Evolutionary conservation across 92 coral and sea anemone species (phyloP).

Genomic region (Zoanthus gigantus): DNA sequence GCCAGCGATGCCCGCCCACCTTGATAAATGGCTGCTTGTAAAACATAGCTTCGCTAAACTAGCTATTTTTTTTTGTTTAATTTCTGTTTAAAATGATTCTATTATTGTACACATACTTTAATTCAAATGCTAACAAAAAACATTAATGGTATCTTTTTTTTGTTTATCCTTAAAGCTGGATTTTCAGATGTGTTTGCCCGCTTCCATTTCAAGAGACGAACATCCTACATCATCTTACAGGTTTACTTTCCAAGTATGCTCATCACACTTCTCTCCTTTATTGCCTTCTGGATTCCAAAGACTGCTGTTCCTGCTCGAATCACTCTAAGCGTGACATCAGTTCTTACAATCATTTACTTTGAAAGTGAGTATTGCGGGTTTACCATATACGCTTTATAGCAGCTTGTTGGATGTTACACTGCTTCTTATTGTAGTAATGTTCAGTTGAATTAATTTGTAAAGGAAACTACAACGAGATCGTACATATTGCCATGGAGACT

Average conservation of each 20-base stretch:
- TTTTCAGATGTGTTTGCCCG: conserved; percentile 38
- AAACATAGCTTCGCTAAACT: no score
- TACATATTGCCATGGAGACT: no score
- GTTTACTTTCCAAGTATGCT: conserved; percentile 33
- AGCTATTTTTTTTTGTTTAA: no score
- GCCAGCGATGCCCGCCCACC: no score
- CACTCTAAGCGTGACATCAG: conserved; percentile 38
- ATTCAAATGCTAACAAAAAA: no score
- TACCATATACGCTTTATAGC: neutral
- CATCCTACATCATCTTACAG: conserved; percentile 34
- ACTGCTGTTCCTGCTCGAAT: conserved; percentile 40
- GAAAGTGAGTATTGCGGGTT: conserved; percentile 5
- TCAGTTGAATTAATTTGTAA: no score
- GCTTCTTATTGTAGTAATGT: neutral
- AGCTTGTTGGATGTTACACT: no score
- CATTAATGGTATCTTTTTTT: neutral
- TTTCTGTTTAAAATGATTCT: no score
- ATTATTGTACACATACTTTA: no score
- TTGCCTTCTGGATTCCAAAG: conserved; percentile 39
- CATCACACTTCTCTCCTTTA: conserved; percentile 31
- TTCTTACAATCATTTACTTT: conserved; percentile 42
- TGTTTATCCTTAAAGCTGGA: conserved; percentile 11
- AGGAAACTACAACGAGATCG: no score
- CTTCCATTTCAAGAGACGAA: conserved; percentile 32
- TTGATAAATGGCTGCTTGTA: no score